A percentile compares a stretch with the other conserved stretches of the same genome.
These are phyloP conservation scores for Drosophila lutescens DNA, from an alignment of 2,888 invertebrate species.

Conservation along the genomic window DNA sequence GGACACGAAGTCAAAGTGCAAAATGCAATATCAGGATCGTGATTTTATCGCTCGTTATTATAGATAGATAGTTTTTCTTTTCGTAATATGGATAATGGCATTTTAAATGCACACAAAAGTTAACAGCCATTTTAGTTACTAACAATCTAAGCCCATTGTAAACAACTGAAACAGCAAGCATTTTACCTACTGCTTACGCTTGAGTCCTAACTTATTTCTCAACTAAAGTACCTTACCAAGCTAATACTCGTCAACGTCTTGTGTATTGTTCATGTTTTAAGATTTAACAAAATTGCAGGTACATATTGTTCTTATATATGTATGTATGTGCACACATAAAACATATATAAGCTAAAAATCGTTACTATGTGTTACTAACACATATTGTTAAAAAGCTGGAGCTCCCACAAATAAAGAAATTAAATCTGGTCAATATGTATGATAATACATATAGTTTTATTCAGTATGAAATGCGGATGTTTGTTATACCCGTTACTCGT, in stretches of 20 bases:
- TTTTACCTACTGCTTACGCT: conserved; percentile 7
- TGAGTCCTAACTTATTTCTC: neutral
- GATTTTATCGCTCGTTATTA: conserved; percentile 1
- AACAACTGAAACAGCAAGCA: neutral
- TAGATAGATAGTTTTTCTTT: neutral
- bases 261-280: conserved; percentile 16
- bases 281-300: neutral
- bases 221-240: conserved; percentile 23
- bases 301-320: conserved; percentile 1
- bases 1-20: neutral
- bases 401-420: neutral
- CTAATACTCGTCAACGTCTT: neutral
- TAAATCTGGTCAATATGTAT: neutral
- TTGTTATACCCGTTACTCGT: too few relatives aligned
- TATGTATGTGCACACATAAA: conserved; percentile 6
- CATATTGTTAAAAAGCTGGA: neutral
- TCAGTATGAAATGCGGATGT: too few relatives aligned
- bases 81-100: conserved; percentile 4
- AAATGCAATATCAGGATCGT: conserved; percentile 2
- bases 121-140: conserved; percentile 15
- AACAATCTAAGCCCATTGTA: neutral
- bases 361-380: conserved; percentile 7
- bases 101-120: conserved; percentile 17
- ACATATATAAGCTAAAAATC: conserved; percentile 2
- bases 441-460: too few relatives aligned